phyloP scores from a whole-genome alignment of 2,797 vertebrate species.

The Liparis tanakae region DNA sequence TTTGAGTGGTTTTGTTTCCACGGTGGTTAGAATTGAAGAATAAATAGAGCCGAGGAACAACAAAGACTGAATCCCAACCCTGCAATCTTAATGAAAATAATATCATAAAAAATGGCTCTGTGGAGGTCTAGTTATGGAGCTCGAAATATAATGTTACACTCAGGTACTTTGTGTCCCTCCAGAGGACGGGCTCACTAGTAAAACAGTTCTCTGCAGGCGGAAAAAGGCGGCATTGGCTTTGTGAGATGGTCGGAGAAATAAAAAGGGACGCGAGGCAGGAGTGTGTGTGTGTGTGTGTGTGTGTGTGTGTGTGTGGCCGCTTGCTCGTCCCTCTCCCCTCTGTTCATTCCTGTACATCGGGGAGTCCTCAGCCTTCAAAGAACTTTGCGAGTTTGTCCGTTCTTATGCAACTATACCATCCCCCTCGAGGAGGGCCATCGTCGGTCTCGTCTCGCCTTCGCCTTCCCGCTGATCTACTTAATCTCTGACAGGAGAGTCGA shows the following conservation, averaged over 20 bases:
- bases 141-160: conserved; percentile 64
- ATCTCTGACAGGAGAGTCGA: conserved; percentile 69
- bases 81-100: conserved; percentile 69
- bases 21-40: conserved; percentile 51
- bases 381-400: conserved; percentile 17
- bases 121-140: conserved; percentile 54
- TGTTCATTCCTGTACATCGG: conserved; percentile 58
- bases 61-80: conserved; percentile 49
- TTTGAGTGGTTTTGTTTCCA: conserved; percentile 62
- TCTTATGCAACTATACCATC: background rate
- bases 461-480: conserved; percentile 57
- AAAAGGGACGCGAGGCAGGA: conserved; percentile 46
- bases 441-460: conserved; percentile 53
- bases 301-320: conserved; percentile 10
- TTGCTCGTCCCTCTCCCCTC: conserved; percentile 51
- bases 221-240: conserved; percentile 55
- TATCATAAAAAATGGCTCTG: conserved; percentile 60
- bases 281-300: conserved; percentile 37
- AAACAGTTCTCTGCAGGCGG: conserved; percentile 62
- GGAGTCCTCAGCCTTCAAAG: conserved; percentile 19
- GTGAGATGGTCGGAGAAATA: conserved; percentile 62
- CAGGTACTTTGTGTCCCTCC: conserved; percentile 52
- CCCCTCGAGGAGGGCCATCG: conserved; percentile 34
- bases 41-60: conserved; percentile 51
- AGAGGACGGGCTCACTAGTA: conserved; percentile 55